Base-by-base conservation (phyloP, 2,113 vertebrate genomes). In the Helogale parvula region DNA sequence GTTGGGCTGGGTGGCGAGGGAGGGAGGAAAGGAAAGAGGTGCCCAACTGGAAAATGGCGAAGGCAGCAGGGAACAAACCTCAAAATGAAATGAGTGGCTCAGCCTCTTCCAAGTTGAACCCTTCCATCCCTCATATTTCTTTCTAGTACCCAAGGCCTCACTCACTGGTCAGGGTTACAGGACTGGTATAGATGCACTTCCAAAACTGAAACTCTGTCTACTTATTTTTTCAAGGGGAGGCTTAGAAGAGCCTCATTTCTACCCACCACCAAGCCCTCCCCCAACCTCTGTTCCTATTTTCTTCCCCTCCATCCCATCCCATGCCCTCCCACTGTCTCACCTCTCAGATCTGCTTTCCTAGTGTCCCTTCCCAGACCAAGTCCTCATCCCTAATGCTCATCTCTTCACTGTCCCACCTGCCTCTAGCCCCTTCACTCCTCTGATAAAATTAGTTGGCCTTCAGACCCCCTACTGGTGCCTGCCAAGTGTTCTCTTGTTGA, bases 41-140 rank as follows among this genome's bases (percentile, higher is more conserved):
- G 6, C 66, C 60, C 66, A 74, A 29, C 5, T n/a, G 29, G 66
- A 92, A 90, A 93, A 74, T 3, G 50, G 50, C 35, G 74, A 93
- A 89, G 50, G 33, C 14, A 41, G 4, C 41, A 85, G 29, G 31
- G 27, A 92, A 89, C 5, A 65, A 88, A 90, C 27, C 23, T 95
- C 52, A 88, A 93, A 96, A 77, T 38, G 89, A 90, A 95, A 94
- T 21, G 25, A 95, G 90, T 8, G 27, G 33, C 52, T 97, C 85
- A 15, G 11, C 19, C 47, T 85, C 88, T 81, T 90, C 81, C 71
- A 84, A 74, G 45, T 1, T 72, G 14, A n/a, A 52, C 4, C 41
- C 23, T 11, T 3, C 9, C 54, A 14, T 3, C 9, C 38, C 10
- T 10, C 41, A n/a, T 11, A 0, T 68, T 27, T 79, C 77, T 35